These are phyloP conservation scores for Pyrochroa serraticornis DNA, from an alignment of 2,888 invertebrate species.

Conservation along the genomic window DNA sequence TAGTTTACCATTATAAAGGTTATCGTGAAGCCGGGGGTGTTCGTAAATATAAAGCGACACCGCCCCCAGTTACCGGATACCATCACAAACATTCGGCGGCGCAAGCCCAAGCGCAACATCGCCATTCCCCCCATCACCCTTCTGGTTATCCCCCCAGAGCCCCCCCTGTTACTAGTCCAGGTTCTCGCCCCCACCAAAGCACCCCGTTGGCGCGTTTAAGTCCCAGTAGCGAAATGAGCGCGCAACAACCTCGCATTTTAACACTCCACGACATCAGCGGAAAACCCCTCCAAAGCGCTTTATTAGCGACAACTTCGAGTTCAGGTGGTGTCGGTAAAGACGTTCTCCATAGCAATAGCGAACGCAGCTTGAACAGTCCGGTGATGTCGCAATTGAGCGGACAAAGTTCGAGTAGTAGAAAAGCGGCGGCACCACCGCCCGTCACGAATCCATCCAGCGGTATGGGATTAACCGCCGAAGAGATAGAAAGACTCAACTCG, in stretches of 20 bases:
- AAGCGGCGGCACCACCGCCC: slow-evolving; percentile 72
- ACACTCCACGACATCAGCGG: slow-evolving; percentile 93
- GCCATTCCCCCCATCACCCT: slow-evolving; percentile 79
- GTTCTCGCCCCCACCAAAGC: slow-evolving; percentile 80
- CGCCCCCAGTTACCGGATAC: slow-evolving; percentile 79
- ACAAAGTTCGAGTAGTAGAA: slow-evolving; percentile 81
- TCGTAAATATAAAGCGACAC: slow-evolving; percentile 86
- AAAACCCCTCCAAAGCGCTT: slow-evolving; percentile 86
- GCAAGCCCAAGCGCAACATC: slow-evolving; percentile 70
- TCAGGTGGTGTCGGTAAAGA: slow-evolving; percentile 88
- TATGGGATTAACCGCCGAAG: slow-evolving; percentile 90
- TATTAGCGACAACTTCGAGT: slow-evolving; percentile 87
- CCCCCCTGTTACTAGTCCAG: slow-evolving; percentile 73
- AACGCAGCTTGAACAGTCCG: slow-evolving; percentile 88
- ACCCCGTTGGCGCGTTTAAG: slow-evolving; percentile 89
- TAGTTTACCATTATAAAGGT: slow-evolving; percentile 95
- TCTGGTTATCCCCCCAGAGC: slow-evolving; percentile 77
- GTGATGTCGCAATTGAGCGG: slow-evolving; percentile 91
- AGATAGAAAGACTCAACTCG: slow-evolving; percentile 88
- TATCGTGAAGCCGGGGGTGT: slow-evolving; percentile 85
- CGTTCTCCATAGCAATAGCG: slow-evolving; percentile 88
- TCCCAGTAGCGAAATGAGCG: slow-evolving; percentile 89
- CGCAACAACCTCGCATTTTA: slow-evolving; percentile 90
- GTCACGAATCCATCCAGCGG: slow-evolving; percentile 72
- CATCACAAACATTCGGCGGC: slow-evolving; percentile 76